Evolutionary conservation across 2,113 vertebrate species (phyloP).

Genomic region (Peromyscus californicus): DNA sequence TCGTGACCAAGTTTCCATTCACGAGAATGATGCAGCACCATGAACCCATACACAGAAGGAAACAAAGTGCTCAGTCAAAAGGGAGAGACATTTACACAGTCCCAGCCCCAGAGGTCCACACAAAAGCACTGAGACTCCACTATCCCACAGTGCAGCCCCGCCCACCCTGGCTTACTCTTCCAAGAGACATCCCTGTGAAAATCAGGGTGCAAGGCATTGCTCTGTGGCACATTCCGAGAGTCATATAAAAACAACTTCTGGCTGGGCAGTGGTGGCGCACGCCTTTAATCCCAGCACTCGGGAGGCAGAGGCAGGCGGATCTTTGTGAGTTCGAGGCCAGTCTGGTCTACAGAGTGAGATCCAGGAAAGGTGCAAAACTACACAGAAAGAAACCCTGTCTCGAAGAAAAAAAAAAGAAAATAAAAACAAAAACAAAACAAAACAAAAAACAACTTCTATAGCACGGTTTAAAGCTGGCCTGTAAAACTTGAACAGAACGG

Average conservation of each 20-base stretch:
- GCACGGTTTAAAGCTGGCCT: slow-evolving; percentile 91
- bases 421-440: no score
- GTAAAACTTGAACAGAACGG: slow-evolving; percentile 89
- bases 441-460: slow-evolving; percentile 94
- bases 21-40: slow-evolving; percentile 65
- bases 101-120: slow-evolving; percentile 76
- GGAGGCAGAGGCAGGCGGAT: no score
- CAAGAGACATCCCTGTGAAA: slow-evolving; percentile 87
- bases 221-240: slow-evolving; percentile 89
- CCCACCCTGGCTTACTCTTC: slow-evolving; percentile 80
- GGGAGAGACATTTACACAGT: slow-evolving; percentile 74
- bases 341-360: no score
- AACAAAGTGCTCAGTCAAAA: slow-evolving; percentile 80
- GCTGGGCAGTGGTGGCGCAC: no score
- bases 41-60: slow-evolving; percentile 72
- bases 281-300: no score
- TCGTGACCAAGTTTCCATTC: slow-evolving; percentile 76
- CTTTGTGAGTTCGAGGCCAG: no score
- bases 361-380: no score
- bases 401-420: no score
- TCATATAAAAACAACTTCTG: slow-evolving; percentile 93
- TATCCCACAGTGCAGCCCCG: slow-evolving; percentile 80
- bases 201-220: slow-evolving; percentile 89
- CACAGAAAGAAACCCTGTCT: no score
- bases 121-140: slow-evolving; percentile 79